Conservation (phyloP, 2,797 vertebrate species). For the Melanotaenia nigrans region DNA sequence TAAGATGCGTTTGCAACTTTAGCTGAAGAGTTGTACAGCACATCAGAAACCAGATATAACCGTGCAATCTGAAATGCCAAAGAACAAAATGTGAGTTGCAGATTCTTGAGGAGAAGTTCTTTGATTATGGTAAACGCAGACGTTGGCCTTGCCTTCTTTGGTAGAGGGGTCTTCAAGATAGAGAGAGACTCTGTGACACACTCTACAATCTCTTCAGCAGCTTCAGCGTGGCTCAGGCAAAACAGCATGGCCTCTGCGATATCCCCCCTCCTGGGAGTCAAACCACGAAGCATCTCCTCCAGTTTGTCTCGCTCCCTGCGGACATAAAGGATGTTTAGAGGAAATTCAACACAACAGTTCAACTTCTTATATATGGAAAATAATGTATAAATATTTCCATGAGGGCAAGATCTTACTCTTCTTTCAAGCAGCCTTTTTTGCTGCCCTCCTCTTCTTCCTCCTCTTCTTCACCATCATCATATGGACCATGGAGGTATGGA, state of each 20-base stretch:
- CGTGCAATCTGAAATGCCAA: constrained; percentile 90
- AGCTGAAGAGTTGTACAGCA: constrained; percentile 98
- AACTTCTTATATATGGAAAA: background rate
- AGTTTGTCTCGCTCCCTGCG: constrained; percentile 95
- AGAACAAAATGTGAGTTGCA: background rate
- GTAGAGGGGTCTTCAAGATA: constrained; percentile 97
- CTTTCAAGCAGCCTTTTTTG: constrained; percentile 97
- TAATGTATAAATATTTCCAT: background rate
- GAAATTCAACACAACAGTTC: background rate
- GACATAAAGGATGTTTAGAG: constrained; percentile 8
- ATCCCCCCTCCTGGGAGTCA: constrained; percentile 94
- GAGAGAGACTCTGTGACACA: constrained; percentile 96
- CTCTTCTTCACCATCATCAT: constrained; percentile 92
- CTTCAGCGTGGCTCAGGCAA: constrained; percentile 94
- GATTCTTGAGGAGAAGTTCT: background rate
- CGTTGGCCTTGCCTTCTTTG: constrained; percentile 88
- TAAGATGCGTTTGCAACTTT: constrained; percentile 99
- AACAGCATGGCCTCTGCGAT: constrained; percentile 98
- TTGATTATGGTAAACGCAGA: background rate
- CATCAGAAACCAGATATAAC: constrained; percentile 97
- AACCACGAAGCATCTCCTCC: constrained; percentile 92
- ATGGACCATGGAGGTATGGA: constrained; percentile 94
- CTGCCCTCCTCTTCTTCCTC: constrained; percentile 90
- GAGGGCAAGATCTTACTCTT: constrained; percentile 85
- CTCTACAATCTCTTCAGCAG: constrained; percentile 98